Base-by-base conservation (phyloP, 1,140 invertebrate species). In the Achroia grisella region DNA sequence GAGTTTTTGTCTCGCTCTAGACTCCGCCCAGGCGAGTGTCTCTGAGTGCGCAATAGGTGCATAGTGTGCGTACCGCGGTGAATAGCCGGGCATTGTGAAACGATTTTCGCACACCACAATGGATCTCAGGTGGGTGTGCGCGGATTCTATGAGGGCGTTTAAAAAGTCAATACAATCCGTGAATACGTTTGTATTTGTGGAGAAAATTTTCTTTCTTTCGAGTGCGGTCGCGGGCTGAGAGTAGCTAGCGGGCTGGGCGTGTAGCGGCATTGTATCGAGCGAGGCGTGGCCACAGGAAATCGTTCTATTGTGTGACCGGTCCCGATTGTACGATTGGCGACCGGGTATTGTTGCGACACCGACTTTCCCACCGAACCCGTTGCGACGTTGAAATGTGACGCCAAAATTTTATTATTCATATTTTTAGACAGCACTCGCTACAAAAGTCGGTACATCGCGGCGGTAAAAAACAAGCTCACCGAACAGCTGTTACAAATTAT, bases 161-260 rank as follows among this genome's bases (percentile, higher is more conserved):
- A 78, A 81, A 84, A 84, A 84, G 77, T 84, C 80, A 75, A 84
- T 84, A 81, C 80, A 74, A 78, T 78, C 75, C 70, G 62, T 67
- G 56, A 70, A 65, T 71, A 63, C 62, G 67, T 71, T 69, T 66
- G 70, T 64, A 68, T 75, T 73, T 71, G 63, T 57, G 71, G 80
- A 74, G 65, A 83, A 80, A 77, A 80, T 83, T 83, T 80, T 76
- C 17, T 80, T 83, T 75, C 68, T 78, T 65, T 11, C 37, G 55
- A 54, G 31, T 50, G 61, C 41, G 53, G 48, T n/a, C 6, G 17
- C 17, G 17, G n/a, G n/a, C n/a, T n/a, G n/a, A n/a, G n/a, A n/a
- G 17, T 23, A 6, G 49, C 44, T 49, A 34, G 48, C 29, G 44
- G 44, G 45, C 72, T 73, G 80, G 80, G 77, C 77, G 77, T 81